phyloP scores from a whole-genome alignment of 2,797 vertebrate species.

The Mallotus villosus region DNA sequence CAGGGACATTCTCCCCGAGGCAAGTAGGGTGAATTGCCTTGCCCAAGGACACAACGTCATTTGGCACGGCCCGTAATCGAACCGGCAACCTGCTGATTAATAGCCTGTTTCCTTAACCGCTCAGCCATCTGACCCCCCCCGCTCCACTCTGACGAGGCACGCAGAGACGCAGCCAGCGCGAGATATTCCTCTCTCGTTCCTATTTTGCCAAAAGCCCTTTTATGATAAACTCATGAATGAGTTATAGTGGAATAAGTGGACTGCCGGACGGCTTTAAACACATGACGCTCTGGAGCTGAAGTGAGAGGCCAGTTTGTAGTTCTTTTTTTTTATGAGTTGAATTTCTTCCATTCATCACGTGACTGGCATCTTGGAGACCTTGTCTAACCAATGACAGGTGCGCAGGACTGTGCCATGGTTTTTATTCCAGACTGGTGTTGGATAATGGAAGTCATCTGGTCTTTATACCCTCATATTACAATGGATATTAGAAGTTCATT shows the following conservation, averaged over 20 bases:
- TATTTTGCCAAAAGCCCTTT: constrained; percentile 15
- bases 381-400: constrained; percentile 61
- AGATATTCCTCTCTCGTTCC: background rate
- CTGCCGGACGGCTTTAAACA: constrained; percentile 21
- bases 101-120: no score
- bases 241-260: constrained; percentile 14
- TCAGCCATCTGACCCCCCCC: no score
- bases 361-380: constrained; percentile 33
- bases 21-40: no score
- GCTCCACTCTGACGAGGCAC: background rate
- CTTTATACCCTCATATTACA: constrained; percentile 44
- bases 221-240: constrained; percentile 38
- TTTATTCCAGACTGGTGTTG: constrained; percentile 47
- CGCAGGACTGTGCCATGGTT: constrained; percentile 45
- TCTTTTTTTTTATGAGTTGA: constrained; percentile 36
- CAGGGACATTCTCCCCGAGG: no score
- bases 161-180: no score
- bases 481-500: constrained; percentile 52
- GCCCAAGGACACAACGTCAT: no score
- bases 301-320: constrained; percentile 30
- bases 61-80: no score
- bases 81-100: no score
- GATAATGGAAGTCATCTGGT: constrained; percentile 63
- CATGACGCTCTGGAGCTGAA: constrained; percentile 5
- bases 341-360: constrained; percentile 50